Conservation (phyloP, 2,888 invertebrate species). For the Oscheius sp. region DNA sequence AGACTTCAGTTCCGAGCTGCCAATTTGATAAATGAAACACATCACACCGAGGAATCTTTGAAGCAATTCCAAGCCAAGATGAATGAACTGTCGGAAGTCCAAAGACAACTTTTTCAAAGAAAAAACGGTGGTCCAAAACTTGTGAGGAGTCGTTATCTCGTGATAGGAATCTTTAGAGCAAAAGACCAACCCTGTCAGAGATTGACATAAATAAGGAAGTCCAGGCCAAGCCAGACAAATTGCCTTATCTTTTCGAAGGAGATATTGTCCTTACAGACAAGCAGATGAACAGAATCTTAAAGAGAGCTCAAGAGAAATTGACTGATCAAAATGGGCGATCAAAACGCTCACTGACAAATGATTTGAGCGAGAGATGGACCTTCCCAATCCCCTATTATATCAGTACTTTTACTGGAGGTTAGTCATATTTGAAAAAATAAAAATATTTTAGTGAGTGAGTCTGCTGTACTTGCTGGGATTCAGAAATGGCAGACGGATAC, state of each 20-base stretch:
- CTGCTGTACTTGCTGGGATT: slow-evolving; percentile 59
- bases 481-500: slow-evolving; percentile 59
- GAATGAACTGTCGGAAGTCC: too few relatives aligned
- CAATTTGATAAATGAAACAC: too few relatives aligned
- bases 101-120: too few relatives aligned
- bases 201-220: neutral
- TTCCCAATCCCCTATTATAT: slow-evolving; percentile 59
- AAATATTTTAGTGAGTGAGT: slow-evolving; percentile 39
- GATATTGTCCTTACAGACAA: slow-evolving; percentile 62
- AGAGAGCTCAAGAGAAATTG: too few relatives aligned
- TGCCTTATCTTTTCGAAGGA: slow-evolving; percentile 64
- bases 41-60: too few relatives aligned
- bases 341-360: slow-evolving; percentile 52
- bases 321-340: too few relatives aligned
- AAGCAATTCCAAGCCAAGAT: too few relatives aligned
- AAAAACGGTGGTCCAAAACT: too few relatives aligned
- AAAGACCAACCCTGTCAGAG: neutral
- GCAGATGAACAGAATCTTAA: slow-evolving; percentile 53
- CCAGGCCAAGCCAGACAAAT: slow-evolving; percentile 40
- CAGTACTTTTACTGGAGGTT: slow-evolving; percentile 49
- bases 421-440: neutral
- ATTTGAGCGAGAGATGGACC: slow-evolving; percentile 39
- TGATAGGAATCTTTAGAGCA: too few relatives aligned
- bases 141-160: too few relatives aligned
- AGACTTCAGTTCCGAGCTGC: too few relatives aligned